Conservation (phyloP, 2,113 vertebrate species). For the Candoia aspera region DNA sequence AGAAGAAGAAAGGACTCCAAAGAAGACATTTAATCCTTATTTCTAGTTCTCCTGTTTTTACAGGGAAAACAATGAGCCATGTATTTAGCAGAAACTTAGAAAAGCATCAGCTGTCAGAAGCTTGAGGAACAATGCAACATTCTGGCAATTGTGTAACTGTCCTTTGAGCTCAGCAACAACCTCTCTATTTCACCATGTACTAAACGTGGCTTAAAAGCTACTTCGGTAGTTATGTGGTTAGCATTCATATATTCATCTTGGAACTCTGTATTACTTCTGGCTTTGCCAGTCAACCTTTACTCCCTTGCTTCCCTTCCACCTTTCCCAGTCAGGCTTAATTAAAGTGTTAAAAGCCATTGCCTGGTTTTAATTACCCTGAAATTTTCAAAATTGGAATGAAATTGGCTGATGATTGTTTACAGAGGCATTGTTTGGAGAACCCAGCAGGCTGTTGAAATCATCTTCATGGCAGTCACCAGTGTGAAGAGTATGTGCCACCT, state of each 20-base stretch:
- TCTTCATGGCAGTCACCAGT: background rate
- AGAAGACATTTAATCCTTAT: background rate
- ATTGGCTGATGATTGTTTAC: slow-evolving; percentile 66
- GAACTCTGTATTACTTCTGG: background rate
- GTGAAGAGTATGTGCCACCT: rapidly evolving
- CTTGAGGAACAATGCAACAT: background rate
- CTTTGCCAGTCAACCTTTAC: slow-evolving; percentile 11
- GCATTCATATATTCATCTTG: background rate
- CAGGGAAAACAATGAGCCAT: background rate
- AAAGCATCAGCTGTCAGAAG: background rate
- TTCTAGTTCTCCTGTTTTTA: background rate
- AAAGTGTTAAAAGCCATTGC: slow-evolving; percentile 69
- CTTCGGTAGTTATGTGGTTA: background rate
- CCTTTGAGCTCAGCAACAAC: background rate
- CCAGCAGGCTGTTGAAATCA: slow-evolving; percentile 47
- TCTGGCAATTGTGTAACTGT: background rate
- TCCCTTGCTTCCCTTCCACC: slow-evolving; percentile 38
- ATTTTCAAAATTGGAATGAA: slow-evolving; percentile 72
- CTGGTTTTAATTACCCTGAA: slow-evolving; percentile 78
- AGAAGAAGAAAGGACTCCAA: background rate
- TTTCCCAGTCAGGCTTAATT: slow-evolving; percentile 70
- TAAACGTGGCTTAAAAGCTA: background rate
- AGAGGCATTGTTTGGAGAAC: slow-evolving; percentile 40
- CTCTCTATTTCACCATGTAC: background rate
- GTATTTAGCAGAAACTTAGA: background rate